phyloP scores from a whole-genome alignment of 2,113 vertebrate genomes.

The Halcyon malimbica region DNA sequence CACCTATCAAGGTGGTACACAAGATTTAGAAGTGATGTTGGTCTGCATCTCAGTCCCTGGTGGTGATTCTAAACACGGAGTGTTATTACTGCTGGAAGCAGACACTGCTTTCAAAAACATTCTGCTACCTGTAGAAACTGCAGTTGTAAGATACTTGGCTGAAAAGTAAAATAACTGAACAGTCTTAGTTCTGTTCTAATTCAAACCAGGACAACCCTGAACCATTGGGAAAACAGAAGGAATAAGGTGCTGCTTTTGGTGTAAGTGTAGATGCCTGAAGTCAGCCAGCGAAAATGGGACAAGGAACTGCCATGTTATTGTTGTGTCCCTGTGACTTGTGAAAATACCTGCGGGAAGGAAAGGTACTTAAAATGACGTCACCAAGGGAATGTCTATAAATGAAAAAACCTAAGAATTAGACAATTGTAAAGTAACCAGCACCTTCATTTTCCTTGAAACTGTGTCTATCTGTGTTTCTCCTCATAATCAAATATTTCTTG shows the following conservation, averaged over 20 bases:
- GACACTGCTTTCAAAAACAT: no score
- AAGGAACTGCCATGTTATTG: not conserved
- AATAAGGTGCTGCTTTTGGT: not conserved
- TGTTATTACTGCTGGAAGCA: no score
- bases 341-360: not conserved
- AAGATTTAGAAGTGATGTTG: no score
- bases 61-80: no score
- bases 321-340: not conserved
- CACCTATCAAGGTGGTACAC: no score
- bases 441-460: not conserved
- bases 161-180: no score
- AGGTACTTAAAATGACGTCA: not conserved
- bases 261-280: not conserved
- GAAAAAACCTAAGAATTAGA: not conserved
- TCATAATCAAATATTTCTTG: constrained; percentile 38
- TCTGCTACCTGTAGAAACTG: no score
- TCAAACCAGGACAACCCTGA: not conserved
- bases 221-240: not conserved
- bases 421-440: not conserved
- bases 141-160: no score
- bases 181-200: no score
- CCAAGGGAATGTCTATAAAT: not conserved
- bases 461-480: not conserved
- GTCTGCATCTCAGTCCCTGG: no score
- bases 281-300: not conserved